phyloP scores from a whole-genome alignment of 2,888 invertebrate species.

The Cabera pusaria region DNA sequence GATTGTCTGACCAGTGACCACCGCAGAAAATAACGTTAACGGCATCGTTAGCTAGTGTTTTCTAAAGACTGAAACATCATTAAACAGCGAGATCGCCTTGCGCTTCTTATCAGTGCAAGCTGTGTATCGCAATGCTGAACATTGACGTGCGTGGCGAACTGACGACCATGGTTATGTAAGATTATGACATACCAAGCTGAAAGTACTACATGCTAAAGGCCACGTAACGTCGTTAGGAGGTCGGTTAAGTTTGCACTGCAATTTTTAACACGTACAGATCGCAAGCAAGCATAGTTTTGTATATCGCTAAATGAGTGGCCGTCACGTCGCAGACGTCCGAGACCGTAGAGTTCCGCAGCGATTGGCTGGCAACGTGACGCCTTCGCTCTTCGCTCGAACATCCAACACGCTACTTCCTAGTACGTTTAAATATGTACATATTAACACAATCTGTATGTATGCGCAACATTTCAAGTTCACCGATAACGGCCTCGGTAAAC shows the following conservation, averaged over 20 bases:
- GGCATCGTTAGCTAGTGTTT: conserved; percentile 21
- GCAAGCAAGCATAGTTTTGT: conserved; percentile 21
- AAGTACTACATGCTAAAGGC: too few species aligned
- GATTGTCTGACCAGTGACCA: conserved; percentile 54
- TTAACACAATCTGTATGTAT: conserved; percentile 59
- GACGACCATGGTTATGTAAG: too few species aligned
- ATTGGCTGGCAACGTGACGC: conserved; percentile 45
- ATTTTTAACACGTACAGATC: conserved; percentile 28
- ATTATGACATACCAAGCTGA: too few species aligned
- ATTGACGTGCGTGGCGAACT: conserved; percentile 25
- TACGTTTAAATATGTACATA: conserved; percentile 55
- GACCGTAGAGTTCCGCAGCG: conserved; percentile 36
- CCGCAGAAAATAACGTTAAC: conserved; percentile 36
- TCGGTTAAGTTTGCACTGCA: too few species aligned
- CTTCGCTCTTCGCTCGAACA: conserved; percentile 45
- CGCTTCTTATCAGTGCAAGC: conserved; percentile 24
- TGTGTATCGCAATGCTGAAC: conserved; percentile 31
- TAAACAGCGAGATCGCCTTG: conserved; percentile 9
- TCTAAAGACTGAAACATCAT: conserved; percentile 18
- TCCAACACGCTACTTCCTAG: conserved; percentile 60
- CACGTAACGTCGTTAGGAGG: too few species aligned
- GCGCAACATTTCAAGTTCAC: conserved; percentile 68
- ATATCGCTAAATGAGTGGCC: conserved; percentile 35
- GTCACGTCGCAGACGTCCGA: conserved; percentile 37
- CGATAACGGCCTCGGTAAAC: conserved; percentile 62